Base-by-base conservation (phyloP, 2,797 vertebrate species). In the Alcedo quadribrachys region DNA sequence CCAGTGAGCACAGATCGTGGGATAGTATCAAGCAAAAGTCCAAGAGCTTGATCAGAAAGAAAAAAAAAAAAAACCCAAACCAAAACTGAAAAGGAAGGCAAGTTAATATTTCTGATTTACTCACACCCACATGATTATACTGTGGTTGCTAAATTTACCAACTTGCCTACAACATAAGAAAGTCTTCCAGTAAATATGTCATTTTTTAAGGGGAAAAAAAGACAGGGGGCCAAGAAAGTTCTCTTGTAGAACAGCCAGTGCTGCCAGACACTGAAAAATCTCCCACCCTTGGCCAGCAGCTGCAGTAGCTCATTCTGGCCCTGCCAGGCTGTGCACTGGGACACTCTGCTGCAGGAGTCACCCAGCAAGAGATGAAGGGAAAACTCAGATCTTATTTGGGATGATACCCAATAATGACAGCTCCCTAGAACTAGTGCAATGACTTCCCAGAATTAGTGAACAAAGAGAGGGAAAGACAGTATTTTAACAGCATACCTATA, bases 401-500 rank as follows among this genome's bases (percentile, higher is more conserved):
- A 79, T 48, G 74, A 94, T 18, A 50, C 66, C 69, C 74, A 93
- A 16, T 18, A 48, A 68, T 91, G 60, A 76, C 54, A 94, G 58
- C 68, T 87, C 77, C 92, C 81, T 90, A 54, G 4, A 90, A 51
- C 11, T 46, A 86, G 81, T 58, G 67, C 75, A 84, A 65, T 85
- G 79, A 91, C 35, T 46, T 87, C 53, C 76, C 89, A 71, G 92
- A 95, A 92, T 93, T 81, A 96, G 78, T 71, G 82, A 95, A 96
- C 84, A 94, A 88, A 93, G 93, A 93, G 90, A 87, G 88, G 88
- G 91, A 92, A 89, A 95, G 82, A 94, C 91, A 96, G 90, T 42
- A 96, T 96, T 97, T 96, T 88, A 97, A 95, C 74, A 91, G 92
- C 96, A 97, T 97, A 99, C 99, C 99, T 99, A 98, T 99, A 99